A percentile compares a stretch with the other conserved stretches of the same genome.
Conservation (phyloP, 2,113 vertebrate genomes). For the Xenopus laevis region DNA sequence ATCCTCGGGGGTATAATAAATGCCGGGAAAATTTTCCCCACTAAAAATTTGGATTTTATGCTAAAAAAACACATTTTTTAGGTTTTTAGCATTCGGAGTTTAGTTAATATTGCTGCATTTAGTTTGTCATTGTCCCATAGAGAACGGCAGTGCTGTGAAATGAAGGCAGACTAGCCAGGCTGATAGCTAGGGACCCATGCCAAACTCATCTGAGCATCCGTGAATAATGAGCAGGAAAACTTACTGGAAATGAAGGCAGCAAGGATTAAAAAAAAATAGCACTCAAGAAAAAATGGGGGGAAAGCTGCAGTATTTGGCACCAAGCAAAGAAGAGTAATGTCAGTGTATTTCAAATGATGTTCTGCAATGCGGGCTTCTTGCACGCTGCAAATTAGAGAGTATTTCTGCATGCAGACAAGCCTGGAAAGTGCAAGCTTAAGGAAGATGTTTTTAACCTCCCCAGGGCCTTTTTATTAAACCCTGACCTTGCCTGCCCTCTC, state of each 20-base stretch:
- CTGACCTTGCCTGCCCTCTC: conserved; percentile 49
- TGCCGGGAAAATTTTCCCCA: no score
- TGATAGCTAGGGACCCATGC: conserved; percentile 10
- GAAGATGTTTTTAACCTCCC: conserved; percentile 36
- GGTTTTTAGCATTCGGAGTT: no score
- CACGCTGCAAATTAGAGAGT: not conserved
- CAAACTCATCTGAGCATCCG: not conserved
- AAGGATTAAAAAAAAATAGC: conserved; percentile 17
- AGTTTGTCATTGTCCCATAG: no score
- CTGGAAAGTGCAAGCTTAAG: not conserved
- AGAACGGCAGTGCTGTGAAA: not conserved
- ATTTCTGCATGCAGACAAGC: conserved; percentile 4
- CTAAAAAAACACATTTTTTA: no score
- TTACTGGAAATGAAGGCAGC: conserved; percentile 35
- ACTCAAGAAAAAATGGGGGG: conserved; percentile 13
- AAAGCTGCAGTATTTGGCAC: conserved; percentile 20
- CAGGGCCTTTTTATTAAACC: conserved; percentile 53
- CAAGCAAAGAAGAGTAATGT: conserved; percentile 10
- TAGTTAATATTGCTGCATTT: no score
- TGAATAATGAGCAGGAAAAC: conserved; percentile 16
- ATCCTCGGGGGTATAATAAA: no score
- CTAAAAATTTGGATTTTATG: no score
- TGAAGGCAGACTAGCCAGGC: not conserved
- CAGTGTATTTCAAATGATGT: conserved; percentile 5
- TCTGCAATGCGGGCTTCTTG: conserved; percentile 36